These are phyloP conservation scores for Gasterosteus aculeatus DNA, from an alignment of 2,113 vertebrate species.

Conservation along the genomic window DNA sequence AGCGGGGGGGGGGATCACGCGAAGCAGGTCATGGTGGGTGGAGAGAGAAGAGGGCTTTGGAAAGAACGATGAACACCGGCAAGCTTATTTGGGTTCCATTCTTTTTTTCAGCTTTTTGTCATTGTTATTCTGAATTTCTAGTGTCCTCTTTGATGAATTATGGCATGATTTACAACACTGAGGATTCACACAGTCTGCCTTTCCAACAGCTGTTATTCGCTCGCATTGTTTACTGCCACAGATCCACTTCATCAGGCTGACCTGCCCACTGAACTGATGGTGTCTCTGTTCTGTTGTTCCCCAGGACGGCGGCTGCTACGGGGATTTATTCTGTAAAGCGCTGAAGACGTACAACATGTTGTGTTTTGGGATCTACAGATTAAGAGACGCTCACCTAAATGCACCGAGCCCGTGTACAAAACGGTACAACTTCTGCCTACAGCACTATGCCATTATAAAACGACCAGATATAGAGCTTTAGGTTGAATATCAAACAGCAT, in stretches of 20 bases:
- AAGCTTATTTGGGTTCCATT: conserved; percentile 41
- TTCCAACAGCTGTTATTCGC: conserved; percentile 29
- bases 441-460: background rate
- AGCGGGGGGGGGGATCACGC: conserved; percentile 49
- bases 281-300: conserved; percentile 46
- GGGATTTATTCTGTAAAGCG: conserved; percentile 99
- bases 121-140: conserved; percentile 25
- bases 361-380: conserved; percentile 98
- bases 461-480: background rate
- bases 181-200: conserved; percentile 22
- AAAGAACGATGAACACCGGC: conserved; percentile 46
- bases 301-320: conserved; percentile 98
- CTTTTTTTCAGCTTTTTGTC: conserved; percentile 46
- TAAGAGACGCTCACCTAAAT: conserved; percentile 94
- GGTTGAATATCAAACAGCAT: background rate
- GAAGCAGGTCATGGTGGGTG: conserved; percentile 55
- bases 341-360: conserved; percentile 99
- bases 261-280: background rate
- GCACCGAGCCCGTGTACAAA: conserved; percentile 92
- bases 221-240: background rate
- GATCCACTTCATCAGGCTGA: conserved; percentile 5
- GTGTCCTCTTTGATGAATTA: conserved; percentile 19
- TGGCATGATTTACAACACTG: conserved; percentile 23
- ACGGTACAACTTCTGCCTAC: conserved; percentile 80
- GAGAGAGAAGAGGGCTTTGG: conserved; percentile 30